Percentiles rank a stretch among this genome's conserved stretches.
Evolutionary conservation across 2,888 invertebrate genomes (phyloP).

Genomic region (Chymomyza fuscimana): DNA sequence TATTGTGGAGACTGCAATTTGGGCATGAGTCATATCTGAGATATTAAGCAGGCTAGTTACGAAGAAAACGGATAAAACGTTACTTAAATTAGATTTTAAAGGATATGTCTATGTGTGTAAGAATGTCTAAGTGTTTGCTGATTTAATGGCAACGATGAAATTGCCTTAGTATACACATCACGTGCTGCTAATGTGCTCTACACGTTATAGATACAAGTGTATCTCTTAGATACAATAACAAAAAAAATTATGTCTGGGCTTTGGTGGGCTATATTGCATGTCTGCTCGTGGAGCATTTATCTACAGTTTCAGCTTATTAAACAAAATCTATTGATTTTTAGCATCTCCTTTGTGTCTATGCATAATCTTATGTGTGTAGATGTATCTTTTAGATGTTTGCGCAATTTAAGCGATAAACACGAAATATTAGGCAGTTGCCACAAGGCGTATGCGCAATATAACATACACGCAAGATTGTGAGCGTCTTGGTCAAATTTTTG

Average conservation of each 20-base stretch:
- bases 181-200: slow-evolving; percentile 30
- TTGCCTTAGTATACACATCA: slow-evolving; percentile 52
- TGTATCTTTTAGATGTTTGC: slow-evolving; percentile 52
- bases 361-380: neutral
- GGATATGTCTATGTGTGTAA: neutral
- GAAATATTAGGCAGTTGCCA: slow-evolving; percentile 1
- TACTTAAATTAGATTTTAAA: slow-evolving; percentile 10
- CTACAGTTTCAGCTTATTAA: slow-evolving; percentile 62
- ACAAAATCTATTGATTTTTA: slow-evolving; percentile 58
- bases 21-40: too few species aligned
- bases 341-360: neutral
- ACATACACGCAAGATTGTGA: neutral
- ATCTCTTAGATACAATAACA: slow-evolving; percentile 20
- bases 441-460: neutral
- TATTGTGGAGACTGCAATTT: too few species aligned
- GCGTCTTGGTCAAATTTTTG: neutral
- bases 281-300: slow-evolving; percentile 48
- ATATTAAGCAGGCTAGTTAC: too few species aligned
- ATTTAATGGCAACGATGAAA: slow-evolving; percentile 48
- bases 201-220: neutral
- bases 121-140: slow-evolving; percentile 23
- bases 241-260: neutral
- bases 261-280: neutral
- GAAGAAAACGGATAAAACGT: neutral
- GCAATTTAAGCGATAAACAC: slow-evolving; percentile 61